Conservation (phyloP, 2,888 invertebrate genomes). For the Agrochola lychnidis region DNA sequence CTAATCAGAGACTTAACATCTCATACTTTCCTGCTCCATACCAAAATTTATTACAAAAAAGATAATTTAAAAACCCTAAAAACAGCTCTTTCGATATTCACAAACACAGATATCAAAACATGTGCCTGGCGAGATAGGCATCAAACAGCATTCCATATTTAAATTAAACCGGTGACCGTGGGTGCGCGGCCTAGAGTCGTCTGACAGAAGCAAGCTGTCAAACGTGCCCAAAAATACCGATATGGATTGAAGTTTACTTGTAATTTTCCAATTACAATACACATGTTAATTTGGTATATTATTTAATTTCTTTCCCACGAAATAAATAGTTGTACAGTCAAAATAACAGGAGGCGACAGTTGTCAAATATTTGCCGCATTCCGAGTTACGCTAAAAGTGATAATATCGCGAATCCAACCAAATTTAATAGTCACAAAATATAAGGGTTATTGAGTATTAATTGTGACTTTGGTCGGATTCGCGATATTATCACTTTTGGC, state of each 20-base stretch:
- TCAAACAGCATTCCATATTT: constrained; percentile 24
- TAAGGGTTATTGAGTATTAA: too few relatives aligned
- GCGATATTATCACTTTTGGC: too few relatives aligned
- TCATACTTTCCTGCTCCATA: neutral
- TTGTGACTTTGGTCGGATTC: too few relatives aligned
- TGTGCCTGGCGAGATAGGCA: constrained; percentile 3
- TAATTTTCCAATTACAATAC: neutral
- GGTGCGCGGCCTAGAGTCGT: neutral
- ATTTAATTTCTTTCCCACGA: neutral
- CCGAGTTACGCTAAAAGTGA: too few relatives aligned
- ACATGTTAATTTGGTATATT: neutral
- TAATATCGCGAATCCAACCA: too few relatives aligned
- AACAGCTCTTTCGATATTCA: neutral
- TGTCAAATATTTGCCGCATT: too few relatives aligned
- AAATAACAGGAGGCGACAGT: neutral
- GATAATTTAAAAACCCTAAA: neutral
- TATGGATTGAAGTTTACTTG: neutral
- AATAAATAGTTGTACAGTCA: neutral
- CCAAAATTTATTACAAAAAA: neutral
- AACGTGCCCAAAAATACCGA: constrained; percentile 8
- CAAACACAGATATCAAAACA: neutral
- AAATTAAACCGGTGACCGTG: constrained; percentile 13
- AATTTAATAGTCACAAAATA: too few relatives aligned
- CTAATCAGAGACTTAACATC: neutral
- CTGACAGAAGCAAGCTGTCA: constrained; percentile 8